A percentile compares a stretch with the other conserved stretches of the same genome.
Evolutionary conservation across 2,888 invertebrate species (phyloP).

Genomic region (Melanchra persicariae): DNA sequence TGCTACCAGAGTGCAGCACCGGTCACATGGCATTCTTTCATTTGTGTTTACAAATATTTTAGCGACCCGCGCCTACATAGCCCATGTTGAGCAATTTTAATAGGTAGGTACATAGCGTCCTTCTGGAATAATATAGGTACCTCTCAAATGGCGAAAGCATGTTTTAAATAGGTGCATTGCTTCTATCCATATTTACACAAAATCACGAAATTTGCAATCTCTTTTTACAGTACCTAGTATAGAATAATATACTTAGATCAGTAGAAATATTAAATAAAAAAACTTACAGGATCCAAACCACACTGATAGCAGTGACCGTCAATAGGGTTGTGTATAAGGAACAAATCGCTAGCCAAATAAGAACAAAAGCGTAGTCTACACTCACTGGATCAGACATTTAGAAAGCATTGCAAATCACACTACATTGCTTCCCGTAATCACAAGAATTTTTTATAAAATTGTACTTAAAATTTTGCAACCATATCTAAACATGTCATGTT

Average conservation of each 20-base stretch:
- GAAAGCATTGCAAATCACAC: constrained; percentile 55
- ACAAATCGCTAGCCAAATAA: constrained; percentile 81
- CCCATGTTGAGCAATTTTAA: too few species aligned
- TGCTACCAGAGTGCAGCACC: neutral
- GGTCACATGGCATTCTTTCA: neutral
- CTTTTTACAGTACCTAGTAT: neutral
- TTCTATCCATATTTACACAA: neutral
- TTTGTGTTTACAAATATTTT: neutral
- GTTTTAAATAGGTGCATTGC: neutral
- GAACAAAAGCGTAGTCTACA: constrained; percentile 73
- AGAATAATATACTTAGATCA: neutral
- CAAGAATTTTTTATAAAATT: constrained; percentile 32
- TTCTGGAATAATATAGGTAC: neutral
- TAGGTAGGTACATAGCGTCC: too few species aligned
- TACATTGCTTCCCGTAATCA: constrained; percentile 59
- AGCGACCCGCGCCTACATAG: neutral
- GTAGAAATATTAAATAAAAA: neutral
- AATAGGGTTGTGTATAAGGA: constrained; percentile 78
- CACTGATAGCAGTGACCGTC: constrained; percentile 76
- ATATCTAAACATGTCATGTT: constrained; percentile 48
- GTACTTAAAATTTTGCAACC: constrained; percentile 52
- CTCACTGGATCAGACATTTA: constrained; percentile 79
- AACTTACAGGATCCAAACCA: constrained; percentile 80
- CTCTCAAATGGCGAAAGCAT: neutral
- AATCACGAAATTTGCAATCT: neutral